These are phyloP conservation scores for Erythrocebus patas DNA, from an alignment of 2,113 vertebrate species.

Conservation along the genomic window DNA sequence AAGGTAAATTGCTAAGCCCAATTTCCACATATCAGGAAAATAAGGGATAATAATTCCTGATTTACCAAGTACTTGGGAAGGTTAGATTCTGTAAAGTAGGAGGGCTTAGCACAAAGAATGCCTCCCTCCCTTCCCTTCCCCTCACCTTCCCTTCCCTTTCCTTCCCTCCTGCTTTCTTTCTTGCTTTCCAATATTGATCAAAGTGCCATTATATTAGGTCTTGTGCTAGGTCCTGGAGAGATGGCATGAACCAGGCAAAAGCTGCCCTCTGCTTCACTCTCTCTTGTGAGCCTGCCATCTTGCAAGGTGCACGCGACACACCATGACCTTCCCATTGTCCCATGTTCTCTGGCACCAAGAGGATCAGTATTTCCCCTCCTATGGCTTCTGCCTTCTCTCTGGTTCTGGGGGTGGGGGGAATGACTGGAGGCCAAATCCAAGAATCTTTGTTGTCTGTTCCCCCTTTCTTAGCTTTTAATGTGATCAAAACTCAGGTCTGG, in stretches of 20 bases:
- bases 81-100: not conserved
- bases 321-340: not conserved
- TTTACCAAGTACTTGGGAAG: not conserved
- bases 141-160: not conserved
- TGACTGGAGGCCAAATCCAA: not conserved
- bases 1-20: not conserved
- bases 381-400: not conserved
- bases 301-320: not conserved
- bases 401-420: not conserved
- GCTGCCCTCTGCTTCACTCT: not conserved
- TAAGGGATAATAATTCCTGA: not conserved
- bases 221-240: not conserved
- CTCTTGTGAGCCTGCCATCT: not conserved
- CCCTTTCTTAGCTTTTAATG: not conserved
- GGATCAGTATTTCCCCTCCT: not conserved
- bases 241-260: fast-evolving
- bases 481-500: not conserved
- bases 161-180: not conserved
- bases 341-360: not conserved
- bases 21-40: not conserved
- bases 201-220: not conserved
- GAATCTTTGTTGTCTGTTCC: not conserved
- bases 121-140: no score
- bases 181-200: not conserved
- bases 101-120: not conserved